Conservation (phyloP, 2,113 vertebrate species). For the Aleadryas rufinucha region DNA sequence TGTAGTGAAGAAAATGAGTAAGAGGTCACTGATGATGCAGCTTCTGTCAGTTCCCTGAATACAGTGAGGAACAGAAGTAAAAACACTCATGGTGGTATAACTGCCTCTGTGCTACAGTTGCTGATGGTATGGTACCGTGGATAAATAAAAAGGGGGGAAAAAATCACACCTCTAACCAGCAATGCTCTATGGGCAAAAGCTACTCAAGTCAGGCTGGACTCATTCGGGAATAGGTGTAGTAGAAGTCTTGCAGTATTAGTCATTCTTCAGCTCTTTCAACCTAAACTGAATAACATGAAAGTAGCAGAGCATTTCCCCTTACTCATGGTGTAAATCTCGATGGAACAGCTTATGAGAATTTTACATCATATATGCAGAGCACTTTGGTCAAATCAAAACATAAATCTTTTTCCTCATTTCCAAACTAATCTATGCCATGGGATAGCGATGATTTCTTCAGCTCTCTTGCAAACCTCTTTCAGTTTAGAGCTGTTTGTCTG, state of each 20-base stretch:
- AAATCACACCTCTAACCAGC: background rate
- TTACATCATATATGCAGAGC: background rate
- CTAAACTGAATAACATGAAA: background rate
- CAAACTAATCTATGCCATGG: background rate
- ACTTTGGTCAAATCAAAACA: conserved; percentile 28
- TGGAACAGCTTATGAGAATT: background rate
- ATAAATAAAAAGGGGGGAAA: background rate
- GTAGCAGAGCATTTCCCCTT: background rate
- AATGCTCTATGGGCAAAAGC: background rate
- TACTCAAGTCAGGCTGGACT: background rate
- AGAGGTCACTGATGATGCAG: background rate
- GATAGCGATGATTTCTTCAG: background rate
- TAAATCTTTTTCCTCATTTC: background rate
- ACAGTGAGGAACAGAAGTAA: background rate
- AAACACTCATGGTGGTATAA: background rate
- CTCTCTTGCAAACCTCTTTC: background rate
- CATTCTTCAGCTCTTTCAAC: background rate
- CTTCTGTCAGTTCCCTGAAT: background rate
- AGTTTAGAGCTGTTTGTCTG: background rate
- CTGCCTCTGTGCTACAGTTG: background rate
- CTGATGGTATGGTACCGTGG: background rate
- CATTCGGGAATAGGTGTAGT: conserved; percentile 26
- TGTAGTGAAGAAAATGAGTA: background rate
- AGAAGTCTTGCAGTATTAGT: conserved; percentile 32
- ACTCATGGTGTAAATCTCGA: background rate